Evolutionary conservation across 2,797 vertebrate genomes (phyloP).

Genomic region (Pelobates cultripes): DNA sequence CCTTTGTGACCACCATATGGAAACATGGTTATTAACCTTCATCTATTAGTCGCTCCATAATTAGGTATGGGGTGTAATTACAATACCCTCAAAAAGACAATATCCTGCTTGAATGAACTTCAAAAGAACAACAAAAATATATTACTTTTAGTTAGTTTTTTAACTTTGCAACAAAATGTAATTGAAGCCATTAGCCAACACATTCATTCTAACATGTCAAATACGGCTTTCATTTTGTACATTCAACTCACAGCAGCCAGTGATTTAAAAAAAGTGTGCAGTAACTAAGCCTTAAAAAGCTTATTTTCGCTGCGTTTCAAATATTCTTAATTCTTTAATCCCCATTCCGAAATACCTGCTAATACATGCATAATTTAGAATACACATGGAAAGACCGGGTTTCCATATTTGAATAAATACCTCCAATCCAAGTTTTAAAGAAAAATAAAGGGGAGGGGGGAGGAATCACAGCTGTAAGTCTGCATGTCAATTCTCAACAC

Average conservation of each 20-base stretch:
- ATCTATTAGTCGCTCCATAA: no score
- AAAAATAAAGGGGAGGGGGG: no score
- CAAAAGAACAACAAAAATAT: no score
- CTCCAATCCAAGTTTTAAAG: not conserved
- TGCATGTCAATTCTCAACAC: not conserved
- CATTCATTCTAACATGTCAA: not conserved
- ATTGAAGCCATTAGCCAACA: no score
- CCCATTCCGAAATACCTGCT: not conserved
- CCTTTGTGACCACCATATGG: no score
- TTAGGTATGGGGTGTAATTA: no score
- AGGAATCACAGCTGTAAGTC: not conserved
- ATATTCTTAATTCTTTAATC: constrained; percentile 1
- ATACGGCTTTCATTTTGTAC: not conserved
- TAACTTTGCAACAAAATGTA: no score
- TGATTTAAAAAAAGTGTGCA: not conserved
- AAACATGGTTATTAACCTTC: no score
- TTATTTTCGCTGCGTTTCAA: constrained; percentile 24
- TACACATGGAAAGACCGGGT: not conserved
- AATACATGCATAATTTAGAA: not conserved
- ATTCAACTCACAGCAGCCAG: not conserved
- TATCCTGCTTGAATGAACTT: no score
- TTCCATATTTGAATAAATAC: not conserved
- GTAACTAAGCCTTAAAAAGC: not conserved
- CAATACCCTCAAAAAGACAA: no score
- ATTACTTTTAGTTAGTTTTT: no score